A percentile compares a stretch with the other conserved stretches of the same genome.
Evolutionary conservation across 2,797 vertebrate species (phyloP).

Genomic region (Protosalanx chinensis): DNA sequence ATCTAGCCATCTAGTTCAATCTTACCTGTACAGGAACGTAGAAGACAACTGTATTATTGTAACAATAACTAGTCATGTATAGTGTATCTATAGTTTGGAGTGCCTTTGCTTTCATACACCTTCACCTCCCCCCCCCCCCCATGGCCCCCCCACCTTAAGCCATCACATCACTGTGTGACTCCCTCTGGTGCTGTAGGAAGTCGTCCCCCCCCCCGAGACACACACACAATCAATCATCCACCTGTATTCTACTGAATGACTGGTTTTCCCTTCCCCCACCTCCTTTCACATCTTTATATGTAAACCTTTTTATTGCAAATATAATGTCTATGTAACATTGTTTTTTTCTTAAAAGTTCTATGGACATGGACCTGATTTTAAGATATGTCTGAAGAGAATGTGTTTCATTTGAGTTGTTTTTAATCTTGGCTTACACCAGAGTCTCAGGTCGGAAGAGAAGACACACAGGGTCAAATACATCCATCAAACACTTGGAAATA

Average conservation of each 20-base stretch:
- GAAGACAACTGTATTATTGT: slow-evolving; percentile 97
- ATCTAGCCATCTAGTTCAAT: slow-evolving; percentile 99
- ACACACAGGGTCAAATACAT: slow-evolving; percentile 30
- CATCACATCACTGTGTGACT: slow-evolving; percentile 47
- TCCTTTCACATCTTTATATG: background rate
- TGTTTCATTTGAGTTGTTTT: slow-evolving; percentile 59
- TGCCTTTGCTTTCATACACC: slow-evolving; percentile 98
- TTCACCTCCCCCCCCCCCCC: slow-evolving; percentile 68
- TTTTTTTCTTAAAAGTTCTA: slow-evolving; percentile 42
- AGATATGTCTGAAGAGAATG: slow-evolving; percentile 39
- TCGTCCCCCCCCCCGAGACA: slow-evolving; percentile 45
- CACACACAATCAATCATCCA: slow-evolving; percentile 19
- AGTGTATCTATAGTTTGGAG: slow-evolving; percentile 99
- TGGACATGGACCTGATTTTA: slow-evolving; percentile 47
- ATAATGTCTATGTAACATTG: slow-evolving; percentile 51
- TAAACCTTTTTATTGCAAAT: slow-evolving; percentile 40
- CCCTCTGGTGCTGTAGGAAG: slow-evolving; percentile 77
- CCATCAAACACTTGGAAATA: background rate
- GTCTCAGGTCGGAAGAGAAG: slow-evolving; percentile 41
- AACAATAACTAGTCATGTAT: slow-evolving; percentile 99
- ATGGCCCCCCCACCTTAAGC: slow-evolving; percentile 47
- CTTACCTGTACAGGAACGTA: slow-evolving; percentile 98
- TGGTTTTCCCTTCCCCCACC: background rate
- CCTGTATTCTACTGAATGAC: slow-evolving; percentile 18
- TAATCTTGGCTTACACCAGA: slow-evolving; percentile 36